Conservation (phyloP, 2,113 vertebrate species). For the Neodon shergylaensis region DNA sequence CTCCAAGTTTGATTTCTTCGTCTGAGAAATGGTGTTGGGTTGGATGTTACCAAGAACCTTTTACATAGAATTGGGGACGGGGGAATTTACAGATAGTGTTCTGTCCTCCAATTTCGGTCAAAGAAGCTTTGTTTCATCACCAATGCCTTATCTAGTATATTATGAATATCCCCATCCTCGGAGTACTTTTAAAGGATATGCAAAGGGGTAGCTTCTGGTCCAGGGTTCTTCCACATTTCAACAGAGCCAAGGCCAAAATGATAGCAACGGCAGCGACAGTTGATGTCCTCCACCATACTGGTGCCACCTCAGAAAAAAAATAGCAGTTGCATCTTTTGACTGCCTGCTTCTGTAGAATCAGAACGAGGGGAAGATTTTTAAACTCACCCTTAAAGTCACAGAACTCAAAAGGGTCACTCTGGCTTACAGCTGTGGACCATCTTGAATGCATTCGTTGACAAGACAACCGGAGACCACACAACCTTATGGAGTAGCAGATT, state of each 20-base stretch:
- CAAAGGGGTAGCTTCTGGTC: neutral
- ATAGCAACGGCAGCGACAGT: neutral
- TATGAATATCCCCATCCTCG: neutral
- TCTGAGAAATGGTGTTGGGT: neutral
- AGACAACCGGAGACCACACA: constrained; percentile 20
- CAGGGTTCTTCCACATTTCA: neutral
- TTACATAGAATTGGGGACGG: neutral
- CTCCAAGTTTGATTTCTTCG: neutral
- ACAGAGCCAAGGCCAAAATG: rapidly evolving
- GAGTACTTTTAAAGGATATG: neutral
- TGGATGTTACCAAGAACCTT: neutral
- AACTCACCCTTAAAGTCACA: neutral
- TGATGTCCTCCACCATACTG: neutral
- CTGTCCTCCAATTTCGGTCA: neutral
- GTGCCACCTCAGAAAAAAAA: neutral
- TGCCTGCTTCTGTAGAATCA: neutral
- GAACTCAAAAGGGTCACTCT: constrained; percentile 31
- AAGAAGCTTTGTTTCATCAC: neutral
- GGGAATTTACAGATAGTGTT: neutral
- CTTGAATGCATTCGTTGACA: constrained; percentile 13
- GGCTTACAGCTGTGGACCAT: constrained; percentile 14
- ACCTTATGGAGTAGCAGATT: neutral
- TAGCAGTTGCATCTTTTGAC: neutral
- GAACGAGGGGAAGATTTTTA: neutral
- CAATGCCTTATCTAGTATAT: too few species aligned